Percentiles rank a stretch among this genome's conserved stretches.
Evolutionary conservation across 2,888 invertebrate genomes (phyloP).

Genomic region (Dilophus febrilis): DNA sequence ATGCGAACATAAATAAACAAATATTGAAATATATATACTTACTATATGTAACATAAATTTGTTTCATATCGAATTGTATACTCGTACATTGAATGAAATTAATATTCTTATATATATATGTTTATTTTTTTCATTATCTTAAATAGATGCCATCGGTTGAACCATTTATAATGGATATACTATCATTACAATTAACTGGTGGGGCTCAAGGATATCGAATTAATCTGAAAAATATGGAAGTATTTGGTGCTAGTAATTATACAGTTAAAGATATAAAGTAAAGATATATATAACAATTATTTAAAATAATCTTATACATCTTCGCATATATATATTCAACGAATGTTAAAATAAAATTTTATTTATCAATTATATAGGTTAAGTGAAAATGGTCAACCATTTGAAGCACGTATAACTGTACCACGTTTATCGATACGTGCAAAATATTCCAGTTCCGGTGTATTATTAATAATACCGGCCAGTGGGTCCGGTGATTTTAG

Average conservation of each 20-base stretch:
- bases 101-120: no score
- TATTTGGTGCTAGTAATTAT: constrained; percentile 46
- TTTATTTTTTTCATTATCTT: no score
- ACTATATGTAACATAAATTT: no score
- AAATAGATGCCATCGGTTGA: constrained; percentile 42
- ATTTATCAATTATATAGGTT: constrained; percentile 22
- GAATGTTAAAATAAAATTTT: constrained; percentile 8
- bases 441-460: constrained; percentile 48
- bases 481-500: constrained; percentile 53
- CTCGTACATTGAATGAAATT: no score
- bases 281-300: constrained; percentile 11
- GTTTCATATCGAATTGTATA: no score
- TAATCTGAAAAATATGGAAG: constrained; percentile 38
- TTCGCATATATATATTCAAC: constrained; percentile 6
- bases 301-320: not conserved
- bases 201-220: constrained; percentile 42
- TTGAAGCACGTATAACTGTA: constrained; percentile 44
- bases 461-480: constrained; percentile 50
- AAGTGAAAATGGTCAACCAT: constrained; percentile 42
- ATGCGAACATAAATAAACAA: no score
- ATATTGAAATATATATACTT: no score
- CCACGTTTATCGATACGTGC: constrained; percentile 48
- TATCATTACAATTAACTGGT: constrained; percentile 38
- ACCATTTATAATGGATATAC: constrained; percentile 43
- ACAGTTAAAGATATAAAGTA: constrained; percentile 39